These are phyloP conservation scores for Diabrotica balteata DNA, from an alignment of 2,888 invertebrate genomes.

Conservation along the genomic window DNA sequence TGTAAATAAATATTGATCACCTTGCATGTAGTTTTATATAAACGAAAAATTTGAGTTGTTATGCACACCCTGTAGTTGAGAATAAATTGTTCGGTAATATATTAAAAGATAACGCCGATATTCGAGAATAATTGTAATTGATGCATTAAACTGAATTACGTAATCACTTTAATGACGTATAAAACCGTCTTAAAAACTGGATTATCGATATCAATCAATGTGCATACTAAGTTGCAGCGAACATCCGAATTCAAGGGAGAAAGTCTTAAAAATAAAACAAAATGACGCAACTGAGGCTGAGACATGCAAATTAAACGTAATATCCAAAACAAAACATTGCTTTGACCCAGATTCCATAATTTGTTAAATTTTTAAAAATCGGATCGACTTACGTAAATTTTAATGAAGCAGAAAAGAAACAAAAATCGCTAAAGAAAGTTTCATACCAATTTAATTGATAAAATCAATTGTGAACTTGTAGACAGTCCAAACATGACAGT, in stretches of 20 bases:
- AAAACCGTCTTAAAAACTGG: slow-evolving; percentile 17
- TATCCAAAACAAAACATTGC: slow-evolving; percentile 24
- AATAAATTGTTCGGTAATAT: too few relatives aligned
- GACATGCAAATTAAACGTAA: slow-evolving; percentile 23
- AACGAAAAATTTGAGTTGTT: too few relatives aligned
- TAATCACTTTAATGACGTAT: slow-evolving; percentile 18
- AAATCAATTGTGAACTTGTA: slow-evolving; percentile 6
- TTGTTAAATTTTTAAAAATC: slow-evolving; percentile 15
- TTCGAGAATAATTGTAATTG: slow-evolving; percentile 17
- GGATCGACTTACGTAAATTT: slow-evolving; percentile 5
- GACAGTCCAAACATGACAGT: not conserved
- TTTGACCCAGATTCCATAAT: slow-evolving; percentile 23
- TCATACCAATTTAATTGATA: slow-evolving; percentile 10
- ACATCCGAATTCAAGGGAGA: slow-evolving; percentile 25
- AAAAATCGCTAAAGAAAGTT: slow-evolving; percentile 10
- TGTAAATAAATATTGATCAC: too few relatives aligned
- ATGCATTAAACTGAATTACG: slow-evolving; percentile 18
- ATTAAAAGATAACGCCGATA: slow-evolving; percentile 1
- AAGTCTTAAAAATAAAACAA: slow-evolving; percentile 29
- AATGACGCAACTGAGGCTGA: slow-evolving; percentile 17
- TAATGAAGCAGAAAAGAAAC: slow-evolving; percentile 11
- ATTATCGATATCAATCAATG: slow-evolving; percentile 25
- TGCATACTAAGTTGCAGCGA: slow-evolving; percentile 24
- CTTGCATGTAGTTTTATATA: too few relatives aligned
- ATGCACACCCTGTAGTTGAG: too few relatives aligned